Percentiles rank a stretch among this genome's conserved stretches.
Conservation (phyloP, 2,888 invertebrate genomes). For the Tetranychus piercei region DNA sequence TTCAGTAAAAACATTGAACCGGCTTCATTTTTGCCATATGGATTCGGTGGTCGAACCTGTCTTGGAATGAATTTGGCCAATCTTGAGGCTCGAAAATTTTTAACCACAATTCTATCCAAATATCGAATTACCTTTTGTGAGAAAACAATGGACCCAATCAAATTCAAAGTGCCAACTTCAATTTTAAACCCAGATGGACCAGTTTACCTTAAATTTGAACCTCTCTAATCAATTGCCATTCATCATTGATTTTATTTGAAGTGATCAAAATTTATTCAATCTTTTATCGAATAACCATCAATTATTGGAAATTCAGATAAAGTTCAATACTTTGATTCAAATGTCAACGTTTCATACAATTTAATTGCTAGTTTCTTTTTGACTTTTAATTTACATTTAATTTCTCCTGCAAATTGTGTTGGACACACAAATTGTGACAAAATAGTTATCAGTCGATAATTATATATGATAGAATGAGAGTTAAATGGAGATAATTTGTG, state of each 20-base stretch:
- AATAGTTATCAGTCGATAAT: background rate
- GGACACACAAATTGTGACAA: background rate
- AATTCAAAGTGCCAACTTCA: constrained; percentile 8
- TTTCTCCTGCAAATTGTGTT: background rate
- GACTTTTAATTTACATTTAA: background rate
- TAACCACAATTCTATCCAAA: constrained; percentile 22
- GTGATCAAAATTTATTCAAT: background rate
- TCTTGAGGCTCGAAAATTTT: constrained; percentile 23
- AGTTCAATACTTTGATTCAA: no score
- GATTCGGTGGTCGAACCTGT: constrained; percentile 25
- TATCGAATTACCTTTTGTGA: constrained; percentile 22
- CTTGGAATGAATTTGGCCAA: constrained; percentile 26
- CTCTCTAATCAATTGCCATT: background rate
- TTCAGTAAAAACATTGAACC: background rate
- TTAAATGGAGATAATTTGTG: background rate
- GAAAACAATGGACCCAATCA: constrained; percentile 22
- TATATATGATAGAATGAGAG: background rate
- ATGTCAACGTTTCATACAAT: no score
- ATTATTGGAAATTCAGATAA: background rate
- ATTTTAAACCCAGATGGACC: constrained; percentile 23
- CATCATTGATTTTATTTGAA: no score
- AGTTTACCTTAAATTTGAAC: constrained; percentile 18
- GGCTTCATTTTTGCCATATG: constrained; percentile 24
- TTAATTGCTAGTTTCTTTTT: no score
- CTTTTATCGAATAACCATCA: background rate